Base-by-base conservation (phyloP, 2,888 invertebrate genomes). In the Xestia ashworthii region DNA sequence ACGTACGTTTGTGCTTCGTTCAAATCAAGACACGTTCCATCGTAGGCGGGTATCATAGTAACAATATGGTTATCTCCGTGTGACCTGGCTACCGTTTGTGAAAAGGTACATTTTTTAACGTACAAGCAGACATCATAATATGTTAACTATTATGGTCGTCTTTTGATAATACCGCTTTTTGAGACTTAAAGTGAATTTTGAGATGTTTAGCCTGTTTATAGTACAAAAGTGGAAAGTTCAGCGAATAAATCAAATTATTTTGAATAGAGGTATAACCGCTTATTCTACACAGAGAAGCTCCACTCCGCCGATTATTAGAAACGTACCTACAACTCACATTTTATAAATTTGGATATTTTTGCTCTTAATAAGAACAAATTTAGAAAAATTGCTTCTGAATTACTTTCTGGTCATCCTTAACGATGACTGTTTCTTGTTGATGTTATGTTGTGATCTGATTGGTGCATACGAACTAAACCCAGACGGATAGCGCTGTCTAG, bases 1-100 rank as follows among this genome's bases (percentile, higher is more conserved):
- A 32, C 32, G 32, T 4, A 9, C 60, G 19, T 12, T 38, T 71
- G 71, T 66, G 16, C 25, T 19, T 66, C 65, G 48, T 60, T 38
- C 22, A 41, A 69, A 65, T 65, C 65, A 8, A n/a, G 65, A 2
- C 81, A 81, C 83, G 81, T 72, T 58, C 50, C 4, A 22, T 46
- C 65, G 74, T 83, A 44, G 83, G 83, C 66, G 74, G 65, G 2
- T 22, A 66, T 64, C 66, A 41, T 19, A 66, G 62, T 44, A 22
- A 71, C 62, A 50, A 66, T 71, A 74, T 50, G 22, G 25, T 81
- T 77, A 83, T 83, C 80, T 80, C 25, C 22, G 22, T 46, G 44
- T 44, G 69, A 62, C 48, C 32, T 48, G 32, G 73, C 83, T 83
- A 76, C 83, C 38, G 70, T 83, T 83, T 74, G 48, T 38, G 38